Base-by-base conservation (phyloP, 2,888 invertebrate genomes). In the Sthenelais limicola region DNA sequence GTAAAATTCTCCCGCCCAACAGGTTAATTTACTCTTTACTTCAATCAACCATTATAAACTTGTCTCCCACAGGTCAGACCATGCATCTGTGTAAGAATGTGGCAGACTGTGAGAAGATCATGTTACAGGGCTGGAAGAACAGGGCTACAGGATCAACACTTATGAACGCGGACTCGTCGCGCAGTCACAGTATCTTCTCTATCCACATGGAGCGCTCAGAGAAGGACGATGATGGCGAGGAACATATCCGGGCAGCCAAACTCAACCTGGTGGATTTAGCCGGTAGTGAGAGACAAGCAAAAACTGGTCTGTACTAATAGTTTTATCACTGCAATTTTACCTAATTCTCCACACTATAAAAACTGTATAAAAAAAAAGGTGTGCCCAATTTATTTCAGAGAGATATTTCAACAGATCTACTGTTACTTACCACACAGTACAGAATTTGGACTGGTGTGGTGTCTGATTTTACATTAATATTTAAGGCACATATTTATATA, bases 211-310 rank as follows among this genome's bases (percentile, higher is more conserved):
- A 96, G 86, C 94, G 94, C 87, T 92, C 94, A 82, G 91, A 91
- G 2, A 89, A 90, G 24, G 88, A 88, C 66, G 86, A 86, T 18
- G 86, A 89, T 52, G 88, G 87, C 0, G 89, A 90, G 70, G 89
- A 90, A 62, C 89, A 90, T 74, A 91, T 93, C 48, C 84, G 91
- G 76, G 90, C 91, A 82, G 92, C 93, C 1, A 94, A 95, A 87
- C 89, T 96, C 21, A 95, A 95, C 85, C 88, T 96, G 71, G 96
- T 96, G 0, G 96, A 96, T 89, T 88, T 96, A 80, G 96, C 96
- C 0, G 96, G 96, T 5, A 94, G 94, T 32, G 96, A 96, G 83
- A 88, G 95, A 73, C 95, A 95, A 86, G 91, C 92, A 2, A 94
- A 95, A 87, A 91, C 91, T 76, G 91, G 91, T 90, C 47, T 26